Base-by-base conservation (phyloP, 2,888 invertebrate species). In the Tortrix viridana region DNA sequence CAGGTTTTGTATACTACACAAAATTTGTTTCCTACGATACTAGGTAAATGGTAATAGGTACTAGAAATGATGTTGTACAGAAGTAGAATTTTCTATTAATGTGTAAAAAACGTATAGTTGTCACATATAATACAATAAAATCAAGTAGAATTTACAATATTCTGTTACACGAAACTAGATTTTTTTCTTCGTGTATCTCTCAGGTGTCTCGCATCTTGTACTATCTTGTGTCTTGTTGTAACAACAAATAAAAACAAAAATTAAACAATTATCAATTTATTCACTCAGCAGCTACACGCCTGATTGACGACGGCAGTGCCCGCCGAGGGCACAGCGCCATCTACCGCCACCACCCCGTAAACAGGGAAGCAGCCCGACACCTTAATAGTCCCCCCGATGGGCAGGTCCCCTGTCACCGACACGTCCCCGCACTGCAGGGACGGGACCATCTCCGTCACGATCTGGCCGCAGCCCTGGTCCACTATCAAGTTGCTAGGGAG, bases 311-410 rank as follows among this genome's bases (percentile, higher is more conserved):
- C 32, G 19, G 50, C 62, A 1, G 52, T 61, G 5, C 65, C 65
- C 3, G 50, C 41, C 1, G 65, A 62, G 1, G 65, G 65, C 6
- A 65, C 62, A 7, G 57, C 53, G 5, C 65, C 65, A 14, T 62
- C 62, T 0, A 65, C 63, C 7, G 47, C 53, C 12, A 65, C 62
- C 16, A 56, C 58, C 1, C 65, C 65, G 14, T 62, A 58, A 3
- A 65, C 65, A 0, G 65, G 65, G 62, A 65, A 57, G 44, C 62
- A 61, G n/a, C 65, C 65, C 5, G 62, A 48, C 7, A 65, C 60
- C 6, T 43, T 32, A n/a, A 57, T 65, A 14, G 60, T 54, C 4
- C 65, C 65, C 6, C 65, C 61, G 9, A 67, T 65, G n/a, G 65
- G 65, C 1, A 67, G 46, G 16, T 67, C 65, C 3, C 67, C 65